Evolutionary conservation across 1,140 invertebrate genomes (phyloP).

Genomic region (Centruroides sculpturatus): DNA sequence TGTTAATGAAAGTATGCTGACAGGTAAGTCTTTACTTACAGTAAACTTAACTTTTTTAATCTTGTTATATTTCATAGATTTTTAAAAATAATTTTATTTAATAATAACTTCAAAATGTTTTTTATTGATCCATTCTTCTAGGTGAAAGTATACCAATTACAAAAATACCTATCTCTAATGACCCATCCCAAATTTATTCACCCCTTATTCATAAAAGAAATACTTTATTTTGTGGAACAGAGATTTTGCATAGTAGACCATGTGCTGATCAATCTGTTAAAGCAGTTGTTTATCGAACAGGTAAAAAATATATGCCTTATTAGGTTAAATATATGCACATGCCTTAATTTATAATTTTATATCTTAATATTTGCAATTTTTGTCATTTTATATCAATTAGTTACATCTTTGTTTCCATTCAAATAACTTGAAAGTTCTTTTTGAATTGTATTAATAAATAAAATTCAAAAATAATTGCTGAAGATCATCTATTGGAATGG

Average conservation of each 20-base stretch:
- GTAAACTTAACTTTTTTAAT: too few species aligned
- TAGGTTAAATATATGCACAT: too few species aligned
- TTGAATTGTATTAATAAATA: too few species aligned
- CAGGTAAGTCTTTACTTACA: slow-evolving; percentile 30
- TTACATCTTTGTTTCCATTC: too few species aligned
- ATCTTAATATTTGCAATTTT: too few species aligned
- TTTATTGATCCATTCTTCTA: background rate
- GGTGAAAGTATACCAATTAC: slow-evolving; percentile 45
- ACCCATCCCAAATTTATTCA: slow-evolving; percentile 23
- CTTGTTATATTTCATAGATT: background rate
- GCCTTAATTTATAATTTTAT: too few species aligned
- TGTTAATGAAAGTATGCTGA: slow-evolving; percentile 92
- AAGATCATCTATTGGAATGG: too few species aligned
- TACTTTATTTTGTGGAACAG: slow-evolving; percentile 84
- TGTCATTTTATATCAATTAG: too few species aligned
- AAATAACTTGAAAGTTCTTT: too few species aligned
- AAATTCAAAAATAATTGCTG: too few species aligned
- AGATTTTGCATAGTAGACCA: slow-evolving; percentile 74
- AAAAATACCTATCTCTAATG: slow-evolving; percentile 39
- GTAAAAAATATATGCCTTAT: too few species aligned
- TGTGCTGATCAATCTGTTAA: slow-evolving; percentile 32
- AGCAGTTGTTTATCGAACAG: slow-evolving; percentile 36
- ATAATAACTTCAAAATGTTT: background rate
- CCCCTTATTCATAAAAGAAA: slow-evolving; percentile 60
- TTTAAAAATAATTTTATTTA: background rate